These are phyloP conservation scores for Oenanthe melanoleuca DNA, from an alignment of 2,113 vertebrate species.

Conservation along the genomic window DNA sequence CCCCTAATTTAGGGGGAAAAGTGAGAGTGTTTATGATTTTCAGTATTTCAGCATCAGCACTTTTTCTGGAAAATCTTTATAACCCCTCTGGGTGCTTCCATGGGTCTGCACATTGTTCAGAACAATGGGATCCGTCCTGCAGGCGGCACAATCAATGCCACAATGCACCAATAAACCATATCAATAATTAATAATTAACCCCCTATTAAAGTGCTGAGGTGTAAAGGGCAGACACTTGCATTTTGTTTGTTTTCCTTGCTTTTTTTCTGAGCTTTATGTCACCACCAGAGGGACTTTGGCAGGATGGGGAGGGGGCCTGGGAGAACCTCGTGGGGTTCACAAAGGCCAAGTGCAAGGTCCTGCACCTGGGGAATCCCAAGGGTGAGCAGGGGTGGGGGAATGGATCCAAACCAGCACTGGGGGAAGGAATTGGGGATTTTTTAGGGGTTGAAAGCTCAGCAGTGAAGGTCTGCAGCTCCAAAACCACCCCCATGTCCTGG, in stretches of 20 bases:
- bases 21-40: rapidly evolving
- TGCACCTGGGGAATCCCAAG: neutral
- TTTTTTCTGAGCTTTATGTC: neutral
- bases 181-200: slow-evolving; percentile 55
- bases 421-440: too few relatives aligned
- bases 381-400: rapidly evolving
- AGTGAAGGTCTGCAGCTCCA: neutral
- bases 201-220: neutral
- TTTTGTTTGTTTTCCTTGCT: neutral
- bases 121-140: slow-evolving; percentile 12
- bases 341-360: neutral
- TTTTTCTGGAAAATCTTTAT: neutral
- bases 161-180: slow-evolving; percentile 42
- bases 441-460: neutral
- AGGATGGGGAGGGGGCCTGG: neutral
- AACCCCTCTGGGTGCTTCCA: neutral
- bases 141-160: slow-evolving; percentile 26
- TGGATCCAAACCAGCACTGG: neutral
- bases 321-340: neutral
- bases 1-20: rapidly evolving
- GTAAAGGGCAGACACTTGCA: slow-evolving; percentile 46
- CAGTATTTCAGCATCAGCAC: neutral
- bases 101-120: neutral
- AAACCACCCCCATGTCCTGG: neutral
- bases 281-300: neutral